Evolutionary conservation across 2,888 invertebrate genomes (phyloP).

Genomic region (Nomada flava): DNA sequence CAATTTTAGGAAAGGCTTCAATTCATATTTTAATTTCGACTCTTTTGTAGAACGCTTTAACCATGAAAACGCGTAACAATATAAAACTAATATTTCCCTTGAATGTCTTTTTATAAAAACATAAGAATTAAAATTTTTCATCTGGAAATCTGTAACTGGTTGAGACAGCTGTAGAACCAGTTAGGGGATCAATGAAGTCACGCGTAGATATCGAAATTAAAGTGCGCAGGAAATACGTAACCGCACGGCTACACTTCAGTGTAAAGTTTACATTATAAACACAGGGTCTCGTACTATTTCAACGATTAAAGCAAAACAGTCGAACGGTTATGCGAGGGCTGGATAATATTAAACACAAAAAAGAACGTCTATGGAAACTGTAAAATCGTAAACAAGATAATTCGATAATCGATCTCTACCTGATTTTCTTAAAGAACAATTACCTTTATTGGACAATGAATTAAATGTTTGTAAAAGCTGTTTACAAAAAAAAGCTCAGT

Average conservation of each 20-base stretch:
- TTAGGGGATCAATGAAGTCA: slow-evolving; percentile 12
- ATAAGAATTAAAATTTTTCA: no score
- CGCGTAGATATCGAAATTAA: slow-evolving; percentile 14
- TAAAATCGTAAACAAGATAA: background rate
- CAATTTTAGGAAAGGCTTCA: background rate
- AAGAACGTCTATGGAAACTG: background rate
- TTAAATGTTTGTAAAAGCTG: background rate
- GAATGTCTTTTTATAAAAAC: no score
- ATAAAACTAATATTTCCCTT: no score
- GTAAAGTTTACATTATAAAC: slow-evolving; percentile 5
- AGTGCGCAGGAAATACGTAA: slow-evolving; percentile 26
- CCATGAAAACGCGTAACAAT: no score
- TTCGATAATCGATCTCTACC: background rate
- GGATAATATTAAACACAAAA: slow-evolving; percentile 12
- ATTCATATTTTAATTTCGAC: no score
- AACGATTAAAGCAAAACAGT: background rate
- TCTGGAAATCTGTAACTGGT: background rate
- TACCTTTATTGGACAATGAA: background rate
- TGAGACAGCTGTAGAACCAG: background rate
- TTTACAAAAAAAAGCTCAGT: background rate
- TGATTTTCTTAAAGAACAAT: background rate
- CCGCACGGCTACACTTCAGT: background rate
- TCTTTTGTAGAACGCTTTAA: no score
- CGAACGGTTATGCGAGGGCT: slow-evolving; percentile 2
- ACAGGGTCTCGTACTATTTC: background rate